These are phyloP conservation scores for Cerceris rybyensis DNA, from an alignment of 2,888 invertebrate species.

Conservation along the genomic window DNA sequence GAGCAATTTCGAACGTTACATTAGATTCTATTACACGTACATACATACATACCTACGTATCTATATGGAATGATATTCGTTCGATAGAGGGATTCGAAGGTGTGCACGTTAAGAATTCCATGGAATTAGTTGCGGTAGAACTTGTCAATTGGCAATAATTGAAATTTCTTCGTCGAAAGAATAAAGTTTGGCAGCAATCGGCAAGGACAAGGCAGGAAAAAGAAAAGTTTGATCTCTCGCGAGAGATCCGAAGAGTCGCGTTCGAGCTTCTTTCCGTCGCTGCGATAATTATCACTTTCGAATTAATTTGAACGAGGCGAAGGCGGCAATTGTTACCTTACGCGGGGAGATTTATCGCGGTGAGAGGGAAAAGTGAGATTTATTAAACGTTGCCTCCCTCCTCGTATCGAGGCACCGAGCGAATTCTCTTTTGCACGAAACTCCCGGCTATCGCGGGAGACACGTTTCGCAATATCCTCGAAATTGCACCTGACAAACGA, in stretches of 20 bases:
- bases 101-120: no score
- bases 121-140: no score
- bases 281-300: constrained; percentile 28
- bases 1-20: neutral
- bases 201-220: neutral
- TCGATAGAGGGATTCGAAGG: no score
- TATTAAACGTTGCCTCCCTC: constrained; percentile 23
- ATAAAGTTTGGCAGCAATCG: no score
- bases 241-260: no score
- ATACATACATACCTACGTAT: no score
- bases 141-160: no score
- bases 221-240: neutral
- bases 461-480: constrained; percentile 60
- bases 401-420: neutral
- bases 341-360: constrained; percentile 25
- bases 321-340: constrained; percentile 28
- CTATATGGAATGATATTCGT: no score
- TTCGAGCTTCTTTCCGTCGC: neutral
- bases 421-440: neutral
- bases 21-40: no score
- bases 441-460: constrained; percentile 9
- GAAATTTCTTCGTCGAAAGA: no score
- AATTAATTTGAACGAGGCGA: constrained; percentile 23
- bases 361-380: constrained; percentile 14
- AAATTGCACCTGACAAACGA: constrained; percentile 55